Evolutionary conservation across 2,888 invertebrate genomes (phyloP), one percentile per base, ranked within the genome.

Genomic region (Pherbina coryleti): DNA sequence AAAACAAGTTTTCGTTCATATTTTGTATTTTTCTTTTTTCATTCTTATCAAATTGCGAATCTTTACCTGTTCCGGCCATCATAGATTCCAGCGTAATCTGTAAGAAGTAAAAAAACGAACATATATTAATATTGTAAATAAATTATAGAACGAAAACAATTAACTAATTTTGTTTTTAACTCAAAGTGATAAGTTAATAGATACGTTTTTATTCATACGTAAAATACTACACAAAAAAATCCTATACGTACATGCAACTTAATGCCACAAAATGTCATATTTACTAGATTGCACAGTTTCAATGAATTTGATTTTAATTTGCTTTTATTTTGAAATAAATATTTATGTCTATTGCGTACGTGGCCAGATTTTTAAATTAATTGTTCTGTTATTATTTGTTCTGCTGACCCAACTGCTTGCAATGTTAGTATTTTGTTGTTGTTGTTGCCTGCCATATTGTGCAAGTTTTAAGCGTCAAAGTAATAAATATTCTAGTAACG

Each of bases 1-100:
- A 60, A 8, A 60, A 60, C 22, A 22, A 60, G 44, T 44, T 11
- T 44, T 44, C 14, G 11, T 44, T 44, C 11, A 11, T 11, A 11
- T 11, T 1, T 11, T 44, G 44, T 44, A n/a, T 44, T 44, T 14
- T 44, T 44, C 14, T 4, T 37, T 37, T 37, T 8, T 44, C 2
- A 11, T 11, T 44, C 44, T 44, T 44, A 44, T 44, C 44, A 44
- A 44, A 1, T 7, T 44, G 44, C 11, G 14, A 44, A 44, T 79
- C 81, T 77, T 84, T 81, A 85, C 85, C 85, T 83, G 85, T 85
- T 81, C 86, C 85, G 79, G 85, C 85, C 85, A 85, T 85, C 80
- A 55, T 74, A 78, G 69, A 7, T 8, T 7, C 19, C 34, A 62
- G 34, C 25, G 64, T 17, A n/a, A 70, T 34, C 69, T 73, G 73